Percentiles rank a stretch among this genome's conserved stretches.
phyloP scores from a whole-genome alignment of 2,797 vertebrate genomes.

The Hybognathus amarus region DNA sequence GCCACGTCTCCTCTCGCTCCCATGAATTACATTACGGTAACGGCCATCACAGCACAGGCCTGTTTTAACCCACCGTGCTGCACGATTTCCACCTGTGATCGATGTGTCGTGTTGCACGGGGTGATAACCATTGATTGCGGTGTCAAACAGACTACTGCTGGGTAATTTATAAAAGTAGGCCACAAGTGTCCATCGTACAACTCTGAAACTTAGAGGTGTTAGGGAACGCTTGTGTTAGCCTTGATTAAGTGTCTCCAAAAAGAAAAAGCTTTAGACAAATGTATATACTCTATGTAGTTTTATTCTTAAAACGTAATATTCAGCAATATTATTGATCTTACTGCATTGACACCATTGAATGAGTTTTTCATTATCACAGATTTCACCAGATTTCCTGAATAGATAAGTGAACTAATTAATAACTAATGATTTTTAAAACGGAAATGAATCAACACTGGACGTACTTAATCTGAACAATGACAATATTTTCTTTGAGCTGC shows the following conservation, averaged over 20 bases:
- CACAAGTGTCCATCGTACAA: conserved; percentile 37
- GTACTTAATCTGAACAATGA: too few species aligned
- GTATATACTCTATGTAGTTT: neutral
- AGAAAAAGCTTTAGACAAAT: neutral
- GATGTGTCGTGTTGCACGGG: conserved; percentile 48
- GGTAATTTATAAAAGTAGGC: conserved; percentile 57
- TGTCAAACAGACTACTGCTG: conserved; percentile 53
- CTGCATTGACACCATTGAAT: too few species aligned
- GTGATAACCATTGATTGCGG: conserved; percentile 60
- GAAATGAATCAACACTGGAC: too few species aligned
- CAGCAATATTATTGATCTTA: too few species aligned
- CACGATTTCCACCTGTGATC: conserved; percentile 46
- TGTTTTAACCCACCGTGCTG: conserved; percentile 52
- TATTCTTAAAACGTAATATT: neutral
- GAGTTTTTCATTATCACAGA: too few species aligned
- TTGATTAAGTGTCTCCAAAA: conserved; percentile 35
- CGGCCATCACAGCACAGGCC: conserved; percentile 28
- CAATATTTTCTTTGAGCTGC: too few species aligned
- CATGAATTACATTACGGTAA: conserved; percentile 57
- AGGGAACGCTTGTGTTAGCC: conserved; percentile 18
- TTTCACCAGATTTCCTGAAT: too few species aligned
- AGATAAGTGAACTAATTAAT: too few species aligned
- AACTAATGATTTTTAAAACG: too few species aligned
- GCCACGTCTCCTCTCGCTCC: conserved; percentile 36
- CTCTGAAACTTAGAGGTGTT: conserved; percentile 29